Base-by-base conservation (phyloP, 2,797 vertebrate genomes). In the Simalia tracyae region DNA sequence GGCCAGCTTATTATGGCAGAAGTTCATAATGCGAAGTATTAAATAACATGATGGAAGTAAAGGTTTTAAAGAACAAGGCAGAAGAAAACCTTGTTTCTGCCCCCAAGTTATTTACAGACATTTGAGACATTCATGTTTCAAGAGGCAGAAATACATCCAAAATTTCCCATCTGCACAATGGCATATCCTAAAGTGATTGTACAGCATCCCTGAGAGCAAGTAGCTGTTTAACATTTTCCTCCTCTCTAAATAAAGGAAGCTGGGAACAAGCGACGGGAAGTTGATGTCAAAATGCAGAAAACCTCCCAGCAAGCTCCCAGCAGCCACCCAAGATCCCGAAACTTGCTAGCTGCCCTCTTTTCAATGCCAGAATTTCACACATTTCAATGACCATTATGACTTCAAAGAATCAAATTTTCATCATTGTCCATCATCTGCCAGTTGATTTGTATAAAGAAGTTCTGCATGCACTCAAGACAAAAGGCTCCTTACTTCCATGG, bases 331-430 rank as follows among this genome's bases (percentile, higher is more conserved):
- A 97, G 98, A 98, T 97, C 98, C 96, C 97, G 97, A 98, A 97
- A 97, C 98, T 98, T 98, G 97, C 98, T 98, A 97, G 98, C 97
- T 15, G 95, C 97, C 98, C 97, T 97, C 98, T 97, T 99, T 99
- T 99, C 98, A 99, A 98, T 98, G 96, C 97, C 98, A 98, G 98
- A 99, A 98, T 98, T 99, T 99, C 98, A 99, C 98, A 99, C 98
- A 98, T 99, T 98, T 99, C 98, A 99, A 99, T 99, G 98, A 98
- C 98, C 98, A 98, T 99, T 99, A 99, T 98, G 98, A 99, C 98
- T 99, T 99, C 98, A 99, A 99, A 99, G 99, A 99, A 99, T 99
- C 98, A 98, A 98, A 98, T 98, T 99, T 99, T 99, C 98, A 98
- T 98, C 98, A 99, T 98, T 98, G 98, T 99, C 98, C 97, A 95